These are phyloP conservation scores for Crambe crambe DNA, from an alignment of 37 sponge, comb jelly and placozoan species.

Conservation along the genomic window DNA sequence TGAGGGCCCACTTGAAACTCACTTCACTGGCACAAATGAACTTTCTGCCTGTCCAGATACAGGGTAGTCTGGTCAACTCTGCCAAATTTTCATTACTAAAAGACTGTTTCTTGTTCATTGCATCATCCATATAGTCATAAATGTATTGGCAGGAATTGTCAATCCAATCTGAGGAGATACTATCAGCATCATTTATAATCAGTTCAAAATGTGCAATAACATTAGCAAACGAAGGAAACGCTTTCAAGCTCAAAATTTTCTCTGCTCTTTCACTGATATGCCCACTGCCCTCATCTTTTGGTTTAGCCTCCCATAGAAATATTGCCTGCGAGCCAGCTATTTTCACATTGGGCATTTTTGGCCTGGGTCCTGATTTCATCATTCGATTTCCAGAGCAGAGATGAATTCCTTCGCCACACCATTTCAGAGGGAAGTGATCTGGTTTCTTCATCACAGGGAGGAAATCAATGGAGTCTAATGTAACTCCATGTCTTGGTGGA, in stretches of 20 bases:
- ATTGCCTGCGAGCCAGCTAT: constrained; percentile 35
- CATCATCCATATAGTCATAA: too few relatives aligned
- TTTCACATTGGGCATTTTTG: neutral
- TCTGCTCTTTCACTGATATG: neutral
- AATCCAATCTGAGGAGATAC: constrained; percentile 4
- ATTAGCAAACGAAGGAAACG: constrained; percentile 13
- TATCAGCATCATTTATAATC: constrained; percentile 8
- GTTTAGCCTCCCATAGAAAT: constrained; percentile 4
- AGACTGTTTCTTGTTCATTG: too few relatives aligned
- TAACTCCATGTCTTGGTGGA: neutral
- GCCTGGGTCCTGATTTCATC: neutral
- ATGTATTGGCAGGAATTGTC: neutral
- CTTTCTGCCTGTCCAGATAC: constrained; percentile 49
- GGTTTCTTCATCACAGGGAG: constrained; percentile 64
- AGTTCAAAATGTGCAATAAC: constrained; percentile 27
- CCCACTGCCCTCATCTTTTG: constrained; percentile 20
- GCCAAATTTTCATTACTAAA: neutral
- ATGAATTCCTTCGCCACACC: constrained; percentile 39
- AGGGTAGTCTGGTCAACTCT: neutral
- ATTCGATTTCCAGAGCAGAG: constrained; percentile 26
- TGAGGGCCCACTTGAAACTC: neutral
- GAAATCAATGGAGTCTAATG: constrained; percentile 37
- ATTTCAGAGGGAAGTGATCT: constrained; percentile 35
- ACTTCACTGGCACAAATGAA: constrained; percentile 23
- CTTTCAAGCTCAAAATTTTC: neutral